Percentiles rank a stretch among this genome's conserved stretches.
These are phyloP conservation scores for Poeciliopsis occidentalis DNA, from an alignment of 2,113 vertebrate species.

Conservation along the genomic window DNA sequence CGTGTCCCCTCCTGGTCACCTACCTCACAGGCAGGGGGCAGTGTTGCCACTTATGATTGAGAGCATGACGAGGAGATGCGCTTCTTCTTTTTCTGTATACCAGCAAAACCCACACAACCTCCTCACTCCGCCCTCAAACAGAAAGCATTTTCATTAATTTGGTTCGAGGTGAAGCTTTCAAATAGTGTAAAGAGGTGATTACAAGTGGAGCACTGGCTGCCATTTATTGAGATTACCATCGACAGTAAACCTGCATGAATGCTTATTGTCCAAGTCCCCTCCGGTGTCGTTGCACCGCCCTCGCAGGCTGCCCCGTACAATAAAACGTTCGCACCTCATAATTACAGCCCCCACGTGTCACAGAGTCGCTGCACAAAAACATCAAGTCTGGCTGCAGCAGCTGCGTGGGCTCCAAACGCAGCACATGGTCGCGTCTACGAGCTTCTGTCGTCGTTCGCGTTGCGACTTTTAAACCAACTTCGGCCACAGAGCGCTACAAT, in stretches of 20 bases:
- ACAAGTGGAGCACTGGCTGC: too few species aligned
- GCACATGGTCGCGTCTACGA: conserved; percentile 47
- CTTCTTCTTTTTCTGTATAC: conserved; percentile 35
- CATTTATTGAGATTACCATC: too few species aligned
- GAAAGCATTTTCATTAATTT: too few species aligned
- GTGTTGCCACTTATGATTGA: conserved; percentile 3
- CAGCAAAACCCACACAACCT: neutral
- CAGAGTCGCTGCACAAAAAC: conserved; percentile 60
- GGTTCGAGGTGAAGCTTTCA: too few species aligned
- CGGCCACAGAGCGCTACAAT: too few species aligned
- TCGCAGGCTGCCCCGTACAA: rapidly evolving
- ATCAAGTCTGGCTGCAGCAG: conserved; percentile 56
- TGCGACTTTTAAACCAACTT: neutral
- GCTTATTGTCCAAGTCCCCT: too few species aligned
- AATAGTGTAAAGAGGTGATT: too few species aligned
- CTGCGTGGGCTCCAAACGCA: conserved; percentile 32
- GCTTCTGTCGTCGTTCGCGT: neutral
- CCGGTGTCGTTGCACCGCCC: conserved; percentile 36
- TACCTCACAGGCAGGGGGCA: conserved; percentile 24
- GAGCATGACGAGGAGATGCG: neutral
- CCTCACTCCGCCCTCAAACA: too few species aligned
- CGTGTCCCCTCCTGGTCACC: neutral
- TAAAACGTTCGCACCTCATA: conserved; percentile 16
- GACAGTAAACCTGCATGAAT: too few species aligned
- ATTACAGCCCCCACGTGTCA: conserved; percentile 60